Percentiles rank a stretch among this genome's conserved stretches.
Evolutionary conservation across 1,140 invertebrate genomes (phyloP).

Genomic region (Ridgeia piscesae): DNA sequence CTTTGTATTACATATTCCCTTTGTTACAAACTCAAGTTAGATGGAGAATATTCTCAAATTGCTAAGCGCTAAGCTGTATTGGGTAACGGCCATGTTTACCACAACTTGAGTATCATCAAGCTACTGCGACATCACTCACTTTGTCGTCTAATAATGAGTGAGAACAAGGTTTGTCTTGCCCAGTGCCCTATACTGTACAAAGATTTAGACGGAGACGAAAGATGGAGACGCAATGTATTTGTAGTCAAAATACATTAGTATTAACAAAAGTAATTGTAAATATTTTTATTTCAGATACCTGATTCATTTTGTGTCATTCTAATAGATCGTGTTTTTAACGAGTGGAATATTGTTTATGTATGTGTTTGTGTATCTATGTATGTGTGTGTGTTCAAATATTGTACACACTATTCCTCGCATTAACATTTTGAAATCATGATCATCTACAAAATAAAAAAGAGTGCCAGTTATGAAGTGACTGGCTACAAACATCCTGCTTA

Average conservation of each 20-base stretch:
- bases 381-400: constrained; percentile 8
- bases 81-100: too few relatives aligned
- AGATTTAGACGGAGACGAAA: background rate
- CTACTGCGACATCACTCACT: background rate
- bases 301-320: background rate
- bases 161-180: background rate
- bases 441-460: background rate
- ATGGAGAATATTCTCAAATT: background rate
- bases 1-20: background rate
- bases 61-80: background rate
- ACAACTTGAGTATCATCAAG: background rate
- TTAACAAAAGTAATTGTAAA: constrained; percentile 2
- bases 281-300: background rate
- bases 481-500: background rate
- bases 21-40: background rate
- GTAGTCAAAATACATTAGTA: background rate
- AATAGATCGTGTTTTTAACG: background rate
- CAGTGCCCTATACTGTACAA: background rate
- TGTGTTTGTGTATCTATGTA: too few relatives aligned
- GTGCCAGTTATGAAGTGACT: background rate
- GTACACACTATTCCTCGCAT: background rate
- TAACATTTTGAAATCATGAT: background rate
- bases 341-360: too few relatives aligned
- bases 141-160: background rate
- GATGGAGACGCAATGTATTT: background rate